phyloP scores from a whole-genome alignment of 2,113 vertebrate genomes.

The Alligator sinensis region DNA sequence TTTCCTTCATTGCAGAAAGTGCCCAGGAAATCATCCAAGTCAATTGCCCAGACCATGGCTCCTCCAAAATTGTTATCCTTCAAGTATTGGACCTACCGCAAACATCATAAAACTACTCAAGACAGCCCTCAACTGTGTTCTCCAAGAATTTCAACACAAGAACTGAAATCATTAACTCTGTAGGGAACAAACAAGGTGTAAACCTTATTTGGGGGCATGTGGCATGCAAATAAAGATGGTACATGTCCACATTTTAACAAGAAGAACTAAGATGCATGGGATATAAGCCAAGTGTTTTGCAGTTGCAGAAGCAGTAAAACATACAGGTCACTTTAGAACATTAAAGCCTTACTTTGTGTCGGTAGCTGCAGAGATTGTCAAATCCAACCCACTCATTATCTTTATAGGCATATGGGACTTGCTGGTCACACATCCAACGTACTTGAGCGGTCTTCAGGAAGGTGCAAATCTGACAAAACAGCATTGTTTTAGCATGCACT shows the following conservation, averaged over 20 bases:
- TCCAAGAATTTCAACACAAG: no score
- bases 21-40: constrained; percentile 84
- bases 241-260: background rate
- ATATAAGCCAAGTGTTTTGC: background rate
- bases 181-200: no score
- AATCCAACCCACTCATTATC: constrained; percentile 86
- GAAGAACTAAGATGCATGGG: background rate
- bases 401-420: constrained; percentile 83
- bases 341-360: constrained; percentile 76
- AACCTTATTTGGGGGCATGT: no score
- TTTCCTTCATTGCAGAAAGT: constrained; percentile 72
- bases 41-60: constrained; percentile 77
- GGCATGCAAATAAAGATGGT: no score
- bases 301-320: background rate
- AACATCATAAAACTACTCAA: no score
- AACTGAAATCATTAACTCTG: no score
- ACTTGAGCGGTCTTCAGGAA: constrained; percentile 72
- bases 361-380: constrained; percentile 81
- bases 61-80: no score
- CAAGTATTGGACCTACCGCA: no score
- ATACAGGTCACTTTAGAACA: background rate
- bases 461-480: constrained; percentile 77
- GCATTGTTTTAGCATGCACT: background rate
- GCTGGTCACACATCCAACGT: constrained; percentile 83
- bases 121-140: no score